phyloP scores from a whole-genome alignment of 2,113 vertebrate genomes.

The Steatornis caripensis region DNA sequence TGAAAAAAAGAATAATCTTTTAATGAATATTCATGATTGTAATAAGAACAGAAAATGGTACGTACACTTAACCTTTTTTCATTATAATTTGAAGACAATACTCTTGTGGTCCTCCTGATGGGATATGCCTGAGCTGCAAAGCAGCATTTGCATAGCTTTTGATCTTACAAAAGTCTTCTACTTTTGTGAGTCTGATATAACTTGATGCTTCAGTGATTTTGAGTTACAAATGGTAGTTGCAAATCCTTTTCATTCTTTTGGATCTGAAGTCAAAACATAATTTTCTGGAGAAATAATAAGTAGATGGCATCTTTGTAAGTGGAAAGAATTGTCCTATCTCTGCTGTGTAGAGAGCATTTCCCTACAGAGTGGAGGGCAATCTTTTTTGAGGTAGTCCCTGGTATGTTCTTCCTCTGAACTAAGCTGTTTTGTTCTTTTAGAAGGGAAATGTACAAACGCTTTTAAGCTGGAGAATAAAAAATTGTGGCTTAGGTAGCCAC shows the following conservation, averaged over 20 bases:
- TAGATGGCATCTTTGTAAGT: neutral
- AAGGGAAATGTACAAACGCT: neutral
- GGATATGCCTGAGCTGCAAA: neutral
- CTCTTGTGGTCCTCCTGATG: neutral
- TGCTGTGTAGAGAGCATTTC: neutral
- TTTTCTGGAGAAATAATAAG: slow-evolving; percentile 17
- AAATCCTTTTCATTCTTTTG: neutral
- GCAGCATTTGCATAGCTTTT: slow-evolving; percentile 26
- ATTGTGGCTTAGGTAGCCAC: neutral
- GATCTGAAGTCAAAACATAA: neutral
- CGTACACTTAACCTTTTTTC: neutral
- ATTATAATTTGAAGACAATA: neutral
- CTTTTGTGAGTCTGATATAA: neutral
- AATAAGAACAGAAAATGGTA: neutral
- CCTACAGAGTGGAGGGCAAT: neutral
- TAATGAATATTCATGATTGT: neutral
- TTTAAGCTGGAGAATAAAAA: neutral
- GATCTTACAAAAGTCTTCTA: neutral
- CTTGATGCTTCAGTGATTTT: slow-evolving; percentile 38
- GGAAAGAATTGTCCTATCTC: neutral
- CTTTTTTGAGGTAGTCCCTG: neutral
- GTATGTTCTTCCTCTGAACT: neutral
- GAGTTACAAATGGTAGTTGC: slow-evolving; percentile 7
- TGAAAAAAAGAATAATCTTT: neutral
- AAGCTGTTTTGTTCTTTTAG: neutral